Base-by-base conservation (phyloP, 2,113 vertebrate species). In the Siniperca knerii region DNA sequence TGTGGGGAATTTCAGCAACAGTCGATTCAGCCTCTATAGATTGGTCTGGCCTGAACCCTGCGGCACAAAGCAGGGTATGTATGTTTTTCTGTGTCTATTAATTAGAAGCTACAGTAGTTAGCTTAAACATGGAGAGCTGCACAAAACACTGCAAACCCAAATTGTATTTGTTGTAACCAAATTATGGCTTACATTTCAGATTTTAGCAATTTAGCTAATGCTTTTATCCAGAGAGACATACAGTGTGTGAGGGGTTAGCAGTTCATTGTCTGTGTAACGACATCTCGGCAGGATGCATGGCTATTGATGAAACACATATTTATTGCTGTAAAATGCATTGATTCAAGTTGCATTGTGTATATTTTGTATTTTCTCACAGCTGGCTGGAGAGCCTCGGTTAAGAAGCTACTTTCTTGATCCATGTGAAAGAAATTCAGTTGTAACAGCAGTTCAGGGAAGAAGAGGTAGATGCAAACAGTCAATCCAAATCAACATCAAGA, bases 21-120 rank as follows among this genome's bases (percentile, higher is more conserved):
- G 77, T 88, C 79, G 77, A 74, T 93, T 77, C 67, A 72, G 68
- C 58, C 55, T 74, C 33, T 89, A 83, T 89, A 71, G 89, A 90
- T 85, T 58, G 23, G n/a, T 79, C 70, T 65, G 82, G 79, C 75
- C 83, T 75, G 82, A 62, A 54, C 75, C 69, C 65, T 72, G 75
- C 40, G 16, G 83, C 48, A 69, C 79, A 71, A 71, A 77, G 69
- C 77, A 8, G 4, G 65, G 54, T 46, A 44, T 86, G 79, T 76
- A 50, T 81, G 50, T 57, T 18, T 65, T 29, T 52, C 73, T 48
- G n/a, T 76, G 65, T 78, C 75, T 77, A 54, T 85, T 88, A 76
- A 76, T 79, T 58, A 75, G 61, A 74, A 25, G 57, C 74, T 46
- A n/a, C 52, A 40, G 54, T 57, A 25, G 79, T 81, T 52, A 70